Conservation (phyloP, 2,888 invertebrate species). For the Tenthredo amoena region DNA sequence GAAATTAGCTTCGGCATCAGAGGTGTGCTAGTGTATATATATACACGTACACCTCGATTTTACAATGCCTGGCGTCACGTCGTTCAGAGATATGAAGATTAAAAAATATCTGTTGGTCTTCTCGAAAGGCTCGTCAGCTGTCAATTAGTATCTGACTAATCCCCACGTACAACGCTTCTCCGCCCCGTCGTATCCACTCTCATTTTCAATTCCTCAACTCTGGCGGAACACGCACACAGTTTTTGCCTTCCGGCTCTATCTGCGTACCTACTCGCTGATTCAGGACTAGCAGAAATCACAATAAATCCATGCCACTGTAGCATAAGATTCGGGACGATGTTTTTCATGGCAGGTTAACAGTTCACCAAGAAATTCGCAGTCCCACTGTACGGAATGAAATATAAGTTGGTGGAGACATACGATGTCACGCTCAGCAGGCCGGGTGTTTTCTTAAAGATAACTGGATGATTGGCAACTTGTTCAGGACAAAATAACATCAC, state of each 20-base stretch:
- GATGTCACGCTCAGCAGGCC: neutral
- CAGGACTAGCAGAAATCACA: slow-evolving; percentile 1
- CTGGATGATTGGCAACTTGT: slow-evolving; percentile 46
- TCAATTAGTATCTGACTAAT: slow-evolving; percentile 45
- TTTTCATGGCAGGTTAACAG: neutral
- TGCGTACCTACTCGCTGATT: neutral
- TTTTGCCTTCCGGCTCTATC: slow-evolving; percentile 10
- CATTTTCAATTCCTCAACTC: slow-evolving; percentile 14
- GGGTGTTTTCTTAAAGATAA: slow-evolving; percentile 37
- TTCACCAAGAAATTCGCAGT: neutral
- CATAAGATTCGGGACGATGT: neutral
- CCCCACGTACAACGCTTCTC: neutral
- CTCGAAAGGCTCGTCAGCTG: slow-evolving; percentile 42
- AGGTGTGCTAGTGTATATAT: neutral
- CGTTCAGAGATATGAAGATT: slow-evolving; percentile 37
- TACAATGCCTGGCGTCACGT: neutral
- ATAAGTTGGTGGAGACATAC: neutral
- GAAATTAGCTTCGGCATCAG: slow-evolving; percentile 8
- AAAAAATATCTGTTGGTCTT: slow-evolving; percentile 3
- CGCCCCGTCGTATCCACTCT: neutral
- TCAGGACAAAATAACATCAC: slow-evolving; percentile 2
- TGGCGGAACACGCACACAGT: neutral
- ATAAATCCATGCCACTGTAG: neutral
- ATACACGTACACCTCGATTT: neutral
- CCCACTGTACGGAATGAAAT: slow-evolving; percentile 13